Evolutionary conservation across 2,888 invertebrate species (phyloP).

Genomic region (Troglohyphantes excavatus): DNA sequence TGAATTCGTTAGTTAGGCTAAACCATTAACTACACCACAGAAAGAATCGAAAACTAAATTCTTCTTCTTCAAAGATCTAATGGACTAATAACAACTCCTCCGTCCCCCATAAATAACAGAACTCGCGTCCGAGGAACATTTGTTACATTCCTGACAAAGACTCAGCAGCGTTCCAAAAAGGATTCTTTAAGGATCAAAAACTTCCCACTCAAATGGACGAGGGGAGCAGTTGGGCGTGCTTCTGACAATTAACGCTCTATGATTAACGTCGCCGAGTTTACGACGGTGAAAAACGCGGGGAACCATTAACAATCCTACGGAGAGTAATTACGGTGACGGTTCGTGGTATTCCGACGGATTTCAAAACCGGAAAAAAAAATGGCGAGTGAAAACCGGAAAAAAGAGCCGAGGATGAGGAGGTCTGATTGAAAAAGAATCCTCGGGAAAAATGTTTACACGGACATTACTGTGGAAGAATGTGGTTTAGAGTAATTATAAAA

Average conservation of each 20-base stretch:
- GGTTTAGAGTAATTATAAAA: too few relatives aligned
- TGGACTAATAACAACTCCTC: too few relatives aligned
- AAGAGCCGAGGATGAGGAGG: neutral
- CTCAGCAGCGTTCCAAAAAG: too few relatives aligned
- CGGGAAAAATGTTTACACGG: neutral
- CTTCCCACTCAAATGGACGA: neutral
- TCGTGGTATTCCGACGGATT: conserved; percentile 26
- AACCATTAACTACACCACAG: too few relatives aligned
- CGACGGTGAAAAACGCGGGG: conserved; percentile 24
- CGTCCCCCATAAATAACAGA: too few relatives aligned
- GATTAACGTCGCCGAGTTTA: conserved; percentile 45
- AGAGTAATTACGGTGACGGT: conserved; percentile 38
- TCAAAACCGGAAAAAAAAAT: conserved; percentile 13
- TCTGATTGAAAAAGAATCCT: neutral
- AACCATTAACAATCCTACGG: conserved; percentile 45
- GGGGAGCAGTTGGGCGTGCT: conserved; percentile 15
- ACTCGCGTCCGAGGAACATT: too few relatives aligned
- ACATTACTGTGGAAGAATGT: too few relatives aligned
- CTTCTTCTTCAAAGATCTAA: too few relatives aligned
- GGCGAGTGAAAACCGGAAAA: neutral
- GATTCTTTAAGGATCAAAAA: too few relatives aligned
- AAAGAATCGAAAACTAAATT: too few relatives aligned
- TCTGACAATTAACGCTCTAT: conserved; percentile 48
- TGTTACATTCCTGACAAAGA: too few relatives aligned
- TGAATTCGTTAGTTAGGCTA: too few relatives aligned